Evolutionary conservation across 2,113 vertebrate species (phyloP).

Genomic region (Epinephelus fuscoguttatus): DNA sequence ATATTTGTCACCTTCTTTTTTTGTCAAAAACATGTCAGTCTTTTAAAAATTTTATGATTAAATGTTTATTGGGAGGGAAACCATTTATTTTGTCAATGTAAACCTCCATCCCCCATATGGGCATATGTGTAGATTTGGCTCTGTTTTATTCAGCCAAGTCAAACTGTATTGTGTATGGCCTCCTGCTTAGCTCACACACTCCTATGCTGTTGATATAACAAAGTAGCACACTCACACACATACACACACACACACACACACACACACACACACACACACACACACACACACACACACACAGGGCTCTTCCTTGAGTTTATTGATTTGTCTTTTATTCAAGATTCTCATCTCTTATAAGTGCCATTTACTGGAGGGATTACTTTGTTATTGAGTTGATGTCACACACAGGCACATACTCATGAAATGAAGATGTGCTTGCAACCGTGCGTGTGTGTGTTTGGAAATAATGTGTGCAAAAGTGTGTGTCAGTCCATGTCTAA

Average conservation of each 20-base stretch:
- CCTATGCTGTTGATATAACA: not conserved
- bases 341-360: slow-evolving; percentile 53
- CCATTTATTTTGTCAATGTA: too few relatives aligned
- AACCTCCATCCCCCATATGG: not conserved
- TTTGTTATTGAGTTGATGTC: slow-evolving; percentile 38
- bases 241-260: not conserved
- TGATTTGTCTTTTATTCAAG: slow-evolving; percentile 67
- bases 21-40: too few relatives aligned
- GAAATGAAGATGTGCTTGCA: slow-evolving; percentile 8
- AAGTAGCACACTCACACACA: not conserved
- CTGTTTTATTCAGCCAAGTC: not conserved
- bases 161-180: not conserved
- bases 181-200: slow-evolving; percentile 1
- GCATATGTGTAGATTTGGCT: not conserved
- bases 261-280: slow-evolving; percentile 1
- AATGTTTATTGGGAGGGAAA: not conserved
- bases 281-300: not conserved
- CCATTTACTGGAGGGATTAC: slow-evolving; percentile 32
- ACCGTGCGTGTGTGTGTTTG: slow-evolving; percentile 1
- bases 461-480: slow-evolving; percentile 6
- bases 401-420: not conserved
- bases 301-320: slow-evolving; percentile 57
- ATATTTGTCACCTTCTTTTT: too few relatives aligned
- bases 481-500: slow-evolving; percentile 26
- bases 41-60: too few relatives aligned